Evolutionary conservation across 92 coral and sea anemone genomes (phyloP).

Genomic region (Parazoanthus darwini): DNA sequence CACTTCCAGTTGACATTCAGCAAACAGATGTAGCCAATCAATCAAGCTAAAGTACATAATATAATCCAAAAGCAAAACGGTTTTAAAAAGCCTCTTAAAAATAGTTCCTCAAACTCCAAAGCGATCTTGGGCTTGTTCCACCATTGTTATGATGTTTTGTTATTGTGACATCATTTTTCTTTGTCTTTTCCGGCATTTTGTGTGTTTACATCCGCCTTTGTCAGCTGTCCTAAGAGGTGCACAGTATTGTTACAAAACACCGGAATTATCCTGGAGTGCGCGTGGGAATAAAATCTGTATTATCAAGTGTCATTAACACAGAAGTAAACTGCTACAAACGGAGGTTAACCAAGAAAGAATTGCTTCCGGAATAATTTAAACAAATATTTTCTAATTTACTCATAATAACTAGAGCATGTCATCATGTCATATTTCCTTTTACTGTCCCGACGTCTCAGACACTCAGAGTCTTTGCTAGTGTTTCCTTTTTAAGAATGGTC

Average conservation of each 20-base stretch:
- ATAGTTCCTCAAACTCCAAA: neutral
- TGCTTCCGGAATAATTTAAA: neutral
- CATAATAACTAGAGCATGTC: neutral
- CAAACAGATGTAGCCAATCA: constrained; percentile 12
- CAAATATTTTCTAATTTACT: neutral
- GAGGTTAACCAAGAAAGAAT: neutral
- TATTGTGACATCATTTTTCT: constrained; percentile 19
- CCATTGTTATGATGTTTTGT: neutral
- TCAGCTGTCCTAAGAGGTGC: neutral
- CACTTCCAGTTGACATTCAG: neutral
- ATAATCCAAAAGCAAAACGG: neutral
- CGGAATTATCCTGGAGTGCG: neutral
- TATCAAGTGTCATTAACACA: neutral
- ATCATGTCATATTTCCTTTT: neutral
- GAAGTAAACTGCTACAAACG: neutral
- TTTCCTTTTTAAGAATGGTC: too few relatives aligned
- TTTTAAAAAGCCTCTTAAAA: neutral
- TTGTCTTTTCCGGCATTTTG: constrained; percentile 12
- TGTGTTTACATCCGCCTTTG: constrained; percentile 19
- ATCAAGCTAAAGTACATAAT: neutral
- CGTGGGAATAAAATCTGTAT: neutral
- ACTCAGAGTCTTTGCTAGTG: neutral
- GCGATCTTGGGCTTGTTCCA: constrained; percentile 30
- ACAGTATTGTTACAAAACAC: neutral
- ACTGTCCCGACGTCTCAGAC: neutral